Evolutionary conservation across 2,888 invertebrate genomes (phyloP), one percentile per base, ranked within the genome.

Genomic region (Cecidostiba fungosa): DNA sequence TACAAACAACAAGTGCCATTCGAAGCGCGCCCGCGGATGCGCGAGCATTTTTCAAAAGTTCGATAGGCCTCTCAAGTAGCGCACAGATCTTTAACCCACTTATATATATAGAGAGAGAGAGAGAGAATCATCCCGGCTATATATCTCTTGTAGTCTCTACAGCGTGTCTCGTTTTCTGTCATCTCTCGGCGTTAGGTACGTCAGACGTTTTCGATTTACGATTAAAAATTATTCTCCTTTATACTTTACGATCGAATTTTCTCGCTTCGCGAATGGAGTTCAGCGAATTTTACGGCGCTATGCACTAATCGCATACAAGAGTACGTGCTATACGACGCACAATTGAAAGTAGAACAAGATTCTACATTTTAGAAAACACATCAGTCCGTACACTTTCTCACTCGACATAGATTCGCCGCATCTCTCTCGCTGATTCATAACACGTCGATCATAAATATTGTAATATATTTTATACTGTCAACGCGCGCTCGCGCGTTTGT

Each of bases 1-100:
- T 26, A 23, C 70, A 47, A 73, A 81, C 26, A 77, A 43, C 78
- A 62, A 26, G 82, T 82, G 50, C 77, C 82, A 70, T 82, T 85
- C 43, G 32, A 6, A 79, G 39, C 6, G 29, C 8, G 26, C 1
- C 16, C 23, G 54, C 29, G 66, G 62, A 10, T 14, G 66, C 29
- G 66, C 36, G 23, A 4, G 73, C 59, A 73, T 10, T 36, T 69
- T 66, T 80, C 47, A 19, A 47, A 59, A 32, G 26, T 66, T 12
- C 14, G 26, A 26, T 26, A 29, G 23, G 66, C 14, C 0, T 10
- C 12, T 1, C 26, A 66, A 66, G 66, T 66, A 29, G 66, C 66
- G n/a, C 66, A 16, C 3, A 26, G 26, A 23, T 66, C 66, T 66
- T 66, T 66, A 66, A 29, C 29, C 66, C 29, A 66, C 66, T 66